Conservation (phyloP, 2,113 vertebrate species). For the Numenius arquata region DNA sequence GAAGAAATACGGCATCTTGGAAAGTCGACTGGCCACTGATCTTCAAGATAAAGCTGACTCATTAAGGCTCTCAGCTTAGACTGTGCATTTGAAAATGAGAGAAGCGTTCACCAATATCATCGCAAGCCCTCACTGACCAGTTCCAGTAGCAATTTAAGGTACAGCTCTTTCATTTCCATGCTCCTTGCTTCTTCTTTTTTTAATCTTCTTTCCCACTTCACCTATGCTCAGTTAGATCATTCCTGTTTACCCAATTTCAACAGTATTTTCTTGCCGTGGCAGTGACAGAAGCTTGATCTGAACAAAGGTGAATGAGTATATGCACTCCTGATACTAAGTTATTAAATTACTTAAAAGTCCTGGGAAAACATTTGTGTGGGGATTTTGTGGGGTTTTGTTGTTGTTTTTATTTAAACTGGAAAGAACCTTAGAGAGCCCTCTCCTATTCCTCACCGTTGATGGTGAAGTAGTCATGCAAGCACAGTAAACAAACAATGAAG, state of each 20-base stretch:
- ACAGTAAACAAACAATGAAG: neutral
- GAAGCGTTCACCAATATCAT: neutral
- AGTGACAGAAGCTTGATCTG: neutral
- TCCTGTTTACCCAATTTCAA: neutral
- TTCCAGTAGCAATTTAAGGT: neutral
- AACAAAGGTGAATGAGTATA: neutral
- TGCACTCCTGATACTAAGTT: neutral
- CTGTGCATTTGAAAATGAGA: neutral
- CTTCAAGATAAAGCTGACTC: slow-evolving; percentile 32
- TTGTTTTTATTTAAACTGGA: neutral
- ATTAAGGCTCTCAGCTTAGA: neutral
- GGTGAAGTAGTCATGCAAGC: neutral
- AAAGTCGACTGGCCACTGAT: slow-evolving; percentile 14
- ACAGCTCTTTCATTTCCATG: neutral
- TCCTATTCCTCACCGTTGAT: neutral
- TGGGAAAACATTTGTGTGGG: neutral
- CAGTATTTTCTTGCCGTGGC: neutral
- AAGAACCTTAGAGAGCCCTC: neutral
- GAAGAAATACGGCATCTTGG: neutral
- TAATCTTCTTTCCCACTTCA: neutral
- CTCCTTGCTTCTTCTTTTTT: neutral
- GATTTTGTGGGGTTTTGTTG: neutral
- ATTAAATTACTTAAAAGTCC: neutral
- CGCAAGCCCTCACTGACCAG: neutral
- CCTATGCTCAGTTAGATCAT: neutral